Evolutionary conservation across 2,888 invertebrate genomes (phyloP).

Genomic region (Drosophila mercatorum): DNA sequence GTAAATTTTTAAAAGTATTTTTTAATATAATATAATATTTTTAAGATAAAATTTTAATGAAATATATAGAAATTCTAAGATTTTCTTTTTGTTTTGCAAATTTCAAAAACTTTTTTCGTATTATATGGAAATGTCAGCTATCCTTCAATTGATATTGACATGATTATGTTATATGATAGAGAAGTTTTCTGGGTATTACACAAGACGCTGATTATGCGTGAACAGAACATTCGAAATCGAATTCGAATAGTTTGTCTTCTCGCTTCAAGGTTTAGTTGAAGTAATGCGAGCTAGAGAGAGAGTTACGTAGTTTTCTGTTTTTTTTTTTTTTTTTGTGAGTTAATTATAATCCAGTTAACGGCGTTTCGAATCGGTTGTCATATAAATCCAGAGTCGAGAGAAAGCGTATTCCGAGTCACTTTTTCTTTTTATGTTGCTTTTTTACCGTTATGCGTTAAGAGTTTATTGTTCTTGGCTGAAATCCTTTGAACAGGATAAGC

Average conservation of each 20-base stretch:
- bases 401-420: slow-evolving; percentile 67
- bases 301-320: slow-evolving; percentile 20
- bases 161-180: slow-evolving; percentile 21
- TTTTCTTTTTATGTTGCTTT: slow-evolving; percentile 24
- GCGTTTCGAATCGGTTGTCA: slow-evolving; percentile 45
- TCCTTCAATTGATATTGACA: slow-evolving; percentile 44
- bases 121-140: background rate
- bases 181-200: slow-evolving; percentile 33
- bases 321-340: slow-evolving; percentile 9
- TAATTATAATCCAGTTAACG: slow-evolving; percentile 65
- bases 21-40: background rate
- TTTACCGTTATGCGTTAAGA: slow-evolving; percentile 29
- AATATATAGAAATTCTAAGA: background rate
- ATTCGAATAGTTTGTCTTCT: background rate
- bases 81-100: background rate
- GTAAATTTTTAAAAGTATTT: slow-evolving; percentile 8
- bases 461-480: slow-evolving; percentile 35
- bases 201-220: slow-evolving; percentile 53
- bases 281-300: slow-evolving; percentile 11
- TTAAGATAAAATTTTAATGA: background rate
- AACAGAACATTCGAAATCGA: slow-evolving; percentile 14
- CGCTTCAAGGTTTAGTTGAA: slow-evolving; percentile 18
- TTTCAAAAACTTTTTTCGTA: background rate
- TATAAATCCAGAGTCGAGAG: slow-evolving; percentile 58
- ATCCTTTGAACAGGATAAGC: slow-evolving; percentile 60